These are phyloP conservation scores for Manduca sexta DNA, from an alignment of 1,140 invertebrate species.

Conservation along the genomic window DNA sequence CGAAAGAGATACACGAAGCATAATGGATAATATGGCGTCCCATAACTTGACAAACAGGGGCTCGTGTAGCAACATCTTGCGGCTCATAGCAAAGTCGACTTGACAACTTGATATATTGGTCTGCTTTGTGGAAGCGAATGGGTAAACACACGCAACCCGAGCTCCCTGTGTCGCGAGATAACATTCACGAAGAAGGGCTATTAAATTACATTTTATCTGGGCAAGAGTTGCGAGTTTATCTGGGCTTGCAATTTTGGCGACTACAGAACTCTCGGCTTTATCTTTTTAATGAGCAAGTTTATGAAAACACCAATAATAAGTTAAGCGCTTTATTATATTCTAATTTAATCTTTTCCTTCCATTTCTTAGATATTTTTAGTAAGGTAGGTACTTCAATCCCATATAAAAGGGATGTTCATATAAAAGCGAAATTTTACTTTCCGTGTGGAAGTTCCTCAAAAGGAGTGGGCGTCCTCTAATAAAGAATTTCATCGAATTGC, in stretches of 20 bases:
- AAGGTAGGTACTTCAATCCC: too few relatives aligned
- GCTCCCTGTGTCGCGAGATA: conserved; percentile 30
- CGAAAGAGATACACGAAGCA: neutral
- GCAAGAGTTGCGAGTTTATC: conserved; percentile 14
- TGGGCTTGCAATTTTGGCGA: conserved; percentile 1
- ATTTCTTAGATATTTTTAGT: too few relatives aligned
- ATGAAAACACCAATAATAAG: too few relatives aligned
- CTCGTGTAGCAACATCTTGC: conserved; percentile 48
- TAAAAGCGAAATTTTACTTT: too few relatives aligned
- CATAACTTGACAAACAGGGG: conserved; percentile 50
- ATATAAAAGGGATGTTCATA: too few relatives aligned
- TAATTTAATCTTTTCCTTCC: too few relatives aligned
- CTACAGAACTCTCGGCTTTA: too few relatives aligned
- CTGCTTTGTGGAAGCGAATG: conserved; percentile 52
- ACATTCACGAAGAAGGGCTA: conserved; percentile 34
- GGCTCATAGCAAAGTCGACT: conserved; percentile 39
- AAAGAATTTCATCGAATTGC: too few relatives aligned
- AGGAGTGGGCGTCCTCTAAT: too few relatives aligned
- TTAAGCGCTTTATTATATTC: too few relatives aligned
- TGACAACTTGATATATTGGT: conserved; percentile 66
- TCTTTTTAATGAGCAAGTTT: too few relatives aligned
- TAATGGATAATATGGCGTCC: conserved; percentile 27
- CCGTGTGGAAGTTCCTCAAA: too few relatives aligned
- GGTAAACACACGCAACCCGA: conserved; percentile 49
- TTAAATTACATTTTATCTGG: conserved; percentile 61